Conservation (phyloP, 2,113 vertebrate genomes). For the Albula goreensis region DNA sequence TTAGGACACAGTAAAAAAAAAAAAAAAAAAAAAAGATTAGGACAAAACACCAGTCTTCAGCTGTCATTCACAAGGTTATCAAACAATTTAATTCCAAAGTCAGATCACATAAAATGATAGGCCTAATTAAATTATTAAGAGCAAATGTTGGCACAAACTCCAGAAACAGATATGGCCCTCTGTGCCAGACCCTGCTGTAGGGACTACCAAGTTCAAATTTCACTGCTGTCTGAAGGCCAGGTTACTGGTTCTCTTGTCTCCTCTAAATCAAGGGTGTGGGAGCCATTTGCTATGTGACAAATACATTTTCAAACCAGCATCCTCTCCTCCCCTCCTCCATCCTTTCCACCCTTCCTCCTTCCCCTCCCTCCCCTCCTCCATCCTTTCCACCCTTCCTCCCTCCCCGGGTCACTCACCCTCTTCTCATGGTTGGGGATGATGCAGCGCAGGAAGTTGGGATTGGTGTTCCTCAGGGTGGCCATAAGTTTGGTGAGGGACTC, state of each 20-base stretch:
- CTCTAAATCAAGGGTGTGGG: not conserved
- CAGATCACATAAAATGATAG: too few relatives aligned
- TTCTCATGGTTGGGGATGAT: slow-evolving; percentile 92
- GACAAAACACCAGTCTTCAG: too few relatives aligned
- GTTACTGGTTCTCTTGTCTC: not conserved
- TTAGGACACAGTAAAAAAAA: too few relatives aligned
- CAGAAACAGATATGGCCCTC: too few relatives aligned
- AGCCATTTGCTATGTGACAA: not conserved
- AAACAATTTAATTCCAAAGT: too few relatives aligned
- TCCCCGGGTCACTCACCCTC: slow-evolving; percentile 64
- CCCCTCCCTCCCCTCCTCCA: not conserved
- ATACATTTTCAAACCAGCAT: not conserved
- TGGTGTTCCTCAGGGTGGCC: slow-evolving; percentile 89
- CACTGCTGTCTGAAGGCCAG: too few relatives aligned
- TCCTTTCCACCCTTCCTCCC: not conserved
- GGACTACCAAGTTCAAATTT: too few relatives aligned
- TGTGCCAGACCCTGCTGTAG: too few relatives aligned
- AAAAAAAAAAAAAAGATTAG: too few relatives aligned
- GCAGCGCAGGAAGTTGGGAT: slow-evolving; percentile 88
- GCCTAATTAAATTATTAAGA: too few relatives aligned
- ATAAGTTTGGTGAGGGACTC: slow-evolving; percentile 88
- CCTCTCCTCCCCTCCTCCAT: not conserved
- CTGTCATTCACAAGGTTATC: too few relatives aligned
- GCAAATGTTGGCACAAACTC: too few relatives aligned
- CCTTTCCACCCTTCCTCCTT: not conserved